phyloP scores from a whole-genome alignment of 1,140 invertebrate species.

The Cydia strobilella region DNA sequence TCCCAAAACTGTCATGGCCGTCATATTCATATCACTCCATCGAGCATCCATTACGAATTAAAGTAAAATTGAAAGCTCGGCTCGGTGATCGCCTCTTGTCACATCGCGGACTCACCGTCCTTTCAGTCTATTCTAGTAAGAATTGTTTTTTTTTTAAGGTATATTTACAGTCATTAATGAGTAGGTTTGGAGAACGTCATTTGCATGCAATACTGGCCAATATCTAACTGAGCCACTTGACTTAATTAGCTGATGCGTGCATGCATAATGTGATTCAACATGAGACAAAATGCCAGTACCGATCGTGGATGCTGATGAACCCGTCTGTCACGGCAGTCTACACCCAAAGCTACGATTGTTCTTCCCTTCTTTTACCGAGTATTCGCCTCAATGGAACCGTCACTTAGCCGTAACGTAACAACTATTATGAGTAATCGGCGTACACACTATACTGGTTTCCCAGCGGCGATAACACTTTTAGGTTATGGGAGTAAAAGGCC shows the following conservation, averaged over 20 bases:
- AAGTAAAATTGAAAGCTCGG: no score
- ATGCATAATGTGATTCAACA: neutral
- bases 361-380: neutral
- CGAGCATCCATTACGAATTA: no score
- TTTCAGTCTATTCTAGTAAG: no score
- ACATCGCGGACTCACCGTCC: no score
- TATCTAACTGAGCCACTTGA: neutral
- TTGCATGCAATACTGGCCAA: neutral
- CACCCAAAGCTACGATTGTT: neutral
- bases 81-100: no score
- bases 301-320: constrained; percentile 4
- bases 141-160: neutral
- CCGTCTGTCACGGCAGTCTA: neutral
- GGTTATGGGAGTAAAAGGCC: neutral
- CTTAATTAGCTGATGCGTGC: neutral
- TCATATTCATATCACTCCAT: no score
- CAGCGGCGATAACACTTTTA: neutral
- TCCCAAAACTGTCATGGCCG: no score
- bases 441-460: neutral
- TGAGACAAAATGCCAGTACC: neutral
- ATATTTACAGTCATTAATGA: neutral
- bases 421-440: neutral
- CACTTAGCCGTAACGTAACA: neutral
- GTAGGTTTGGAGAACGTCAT: neutral
- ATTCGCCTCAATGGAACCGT: neutral